Evolutionary conservation across 2,888 invertebrate species (phyloP), one percentile per base, ranked within the genome.

Genomic region (Thecocarcelia acutangulata): DNA sequence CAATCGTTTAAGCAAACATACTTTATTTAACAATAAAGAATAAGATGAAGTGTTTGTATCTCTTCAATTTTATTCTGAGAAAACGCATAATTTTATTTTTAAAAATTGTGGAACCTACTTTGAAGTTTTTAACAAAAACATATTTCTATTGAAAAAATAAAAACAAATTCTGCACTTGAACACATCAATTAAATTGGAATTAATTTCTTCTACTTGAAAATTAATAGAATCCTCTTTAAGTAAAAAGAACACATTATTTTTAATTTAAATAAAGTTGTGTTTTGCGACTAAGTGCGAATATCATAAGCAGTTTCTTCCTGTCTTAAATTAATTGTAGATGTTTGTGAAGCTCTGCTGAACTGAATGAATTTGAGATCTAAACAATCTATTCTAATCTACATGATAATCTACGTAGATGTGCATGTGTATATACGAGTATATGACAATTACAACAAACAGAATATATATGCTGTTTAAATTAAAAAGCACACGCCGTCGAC

Each of bases 351-450:
- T 40, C 56, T 78, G 56, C 42, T 76, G 15, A 80, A 68, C 61
- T 64, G 77, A 70, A 74, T 78, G 69, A 74, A 78, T 74, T 78
- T 82, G 70, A 82, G 78, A 82, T 70, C 77, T 74, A 74, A 72
- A 82, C 82, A 74, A 82, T 78, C 50, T 82, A 66, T 74, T 69
- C 73, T 77, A 77, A 81, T 77, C 77, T 77, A 69, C 77, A 69
- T 77, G 69, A 74, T 56, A 56, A 76, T 68, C 56, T 46, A 72
- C 28, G n/a, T n/a, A n/a, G n/a, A 73, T n/a, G 37, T 59, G 19
- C 48, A 42, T 52, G 17, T 15, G 24, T 24, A 2, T 2, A 5
- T 24, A 24, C 5, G 24, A 3, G n/a, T n/a, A 5, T 24, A 24
- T 5, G 24, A 24, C 24, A 24, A 50, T 69, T 17, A 1, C 48